Evolutionary conservation across 92 coral and sea anemone species (phyloP), one percentile per base, ranked within the genome.

Genomic region (Heliopora coerulea): DNA sequence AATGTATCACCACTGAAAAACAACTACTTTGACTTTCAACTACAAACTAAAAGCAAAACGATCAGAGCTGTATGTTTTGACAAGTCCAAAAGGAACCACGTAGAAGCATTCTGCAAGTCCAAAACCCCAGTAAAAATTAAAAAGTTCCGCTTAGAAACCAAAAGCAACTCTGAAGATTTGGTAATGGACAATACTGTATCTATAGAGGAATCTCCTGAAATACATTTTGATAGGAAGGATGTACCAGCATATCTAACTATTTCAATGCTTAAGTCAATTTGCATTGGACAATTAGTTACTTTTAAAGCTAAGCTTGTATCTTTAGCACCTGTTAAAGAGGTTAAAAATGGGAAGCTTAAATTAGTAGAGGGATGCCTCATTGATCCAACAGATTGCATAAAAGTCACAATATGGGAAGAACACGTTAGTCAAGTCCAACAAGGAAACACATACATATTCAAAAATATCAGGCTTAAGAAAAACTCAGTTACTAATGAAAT

Each of bases 81-180:
- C 18, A 81, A 83, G 46, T 80, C 80, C 49, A 83, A 83, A 31
- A 48, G 49, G 17, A 79, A 79, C 52, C 59, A 75, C 33, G 78
- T 83, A 48, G 4, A 52, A 52, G 68, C 72, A 44, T 48, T 69
- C 63, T 41, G 80, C 29, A 19, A 24, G 13, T 20, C 18, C 13
- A 42, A 42, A 44, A 72, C 52, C 42, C 84, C 90, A 49, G 86
- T 86, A 29, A 86, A 78, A 65, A 70, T 86, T 3, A 86, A 78
- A 56, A 82, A 76, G 39, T 82, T 82, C 56, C 50, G 59, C 26
- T 70, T 86, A 12, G 90, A 78, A 6, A 80, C 80, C 11, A 59
- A 13, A 31, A 49, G 80, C 54, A 78, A 78, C 56, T 44, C 76
- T 12, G 87, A 83, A 63, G 87, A 83, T 57, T 66, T 58, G 13